These are phyloP conservation scores for Diabrotica balteata DNA, from an alignment of 2,888 invertebrate genomes.

Conservation along the genomic window DNA sequence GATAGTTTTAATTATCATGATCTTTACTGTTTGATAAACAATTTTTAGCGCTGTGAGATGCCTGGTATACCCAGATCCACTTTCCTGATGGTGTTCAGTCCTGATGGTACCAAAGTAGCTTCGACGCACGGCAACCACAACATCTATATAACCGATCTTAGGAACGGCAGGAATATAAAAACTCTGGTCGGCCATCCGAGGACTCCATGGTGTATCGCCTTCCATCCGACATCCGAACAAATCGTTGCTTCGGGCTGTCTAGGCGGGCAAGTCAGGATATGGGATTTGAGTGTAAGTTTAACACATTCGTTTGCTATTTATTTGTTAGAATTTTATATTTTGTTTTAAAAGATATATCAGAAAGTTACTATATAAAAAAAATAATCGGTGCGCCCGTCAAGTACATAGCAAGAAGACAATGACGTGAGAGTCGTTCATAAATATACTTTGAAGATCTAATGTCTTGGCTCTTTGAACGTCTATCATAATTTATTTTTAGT, in stretches of 20 bases:
- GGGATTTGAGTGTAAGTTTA: conserved; percentile 75
- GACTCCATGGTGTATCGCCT: conserved; percentile 90
- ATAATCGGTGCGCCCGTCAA: background rate
- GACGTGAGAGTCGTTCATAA: too few relatives aligned
- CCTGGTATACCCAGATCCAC: conserved; percentile 81
- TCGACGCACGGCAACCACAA: conserved; percentile 91
- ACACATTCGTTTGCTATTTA: background rate
- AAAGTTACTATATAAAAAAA: too few relatives aligned
- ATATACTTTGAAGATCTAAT: too few relatives aligned
- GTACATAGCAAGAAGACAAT: background rate
- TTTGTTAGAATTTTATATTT: too few relatives aligned
- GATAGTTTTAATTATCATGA: too few relatives aligned
- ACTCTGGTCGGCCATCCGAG: conserved; percentile 83
- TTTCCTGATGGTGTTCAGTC: conserved; percentile 87
- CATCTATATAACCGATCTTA: conserved; percentile 82
- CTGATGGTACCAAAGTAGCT: conserved; percentile 83
- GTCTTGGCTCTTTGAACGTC: too few relatives aligned
- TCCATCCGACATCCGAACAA: conserved; percentile 84
- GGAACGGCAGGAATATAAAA: conserved; percentile 78
- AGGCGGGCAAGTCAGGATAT: conserved; percentile 87
- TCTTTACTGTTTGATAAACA: too few relatives aligned
- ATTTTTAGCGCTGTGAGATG: conserved; percentile 65
- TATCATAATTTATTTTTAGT: too few relatives aligned
- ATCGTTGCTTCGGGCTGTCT: conserved; percentile 88
- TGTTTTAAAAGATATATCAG: too few relatives aligned